Evolutionary conservation across 2,888 invertebrate species (phyloP).

Genomic region (Noctua janthina): DNA sequence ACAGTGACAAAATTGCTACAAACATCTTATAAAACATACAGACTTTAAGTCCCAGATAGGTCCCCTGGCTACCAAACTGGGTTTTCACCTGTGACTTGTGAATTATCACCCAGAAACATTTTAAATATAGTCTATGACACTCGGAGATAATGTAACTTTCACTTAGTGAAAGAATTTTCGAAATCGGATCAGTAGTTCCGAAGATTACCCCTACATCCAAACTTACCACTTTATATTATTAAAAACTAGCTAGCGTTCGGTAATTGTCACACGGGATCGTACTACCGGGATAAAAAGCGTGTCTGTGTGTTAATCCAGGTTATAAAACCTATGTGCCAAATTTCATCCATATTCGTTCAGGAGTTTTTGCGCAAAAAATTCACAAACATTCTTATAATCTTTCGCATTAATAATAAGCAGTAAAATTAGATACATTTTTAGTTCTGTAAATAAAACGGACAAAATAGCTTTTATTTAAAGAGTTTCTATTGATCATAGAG

Average conservation of each 20-base stretch:
- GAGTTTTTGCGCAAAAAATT: not conserved
- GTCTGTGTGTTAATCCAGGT: not conserved
- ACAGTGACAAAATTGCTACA: too few species aligned
- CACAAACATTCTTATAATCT: not conserved
- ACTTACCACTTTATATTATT: not conserved
- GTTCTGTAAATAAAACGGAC: not conserved
- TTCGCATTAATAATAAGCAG: not conserved
- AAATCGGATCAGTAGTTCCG: not conserved
- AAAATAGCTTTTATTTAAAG: not conserved
- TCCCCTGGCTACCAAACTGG: too few species aligned
- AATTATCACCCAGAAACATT: not conserved
- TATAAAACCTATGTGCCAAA: not conserved
- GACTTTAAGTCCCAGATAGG: too few species aligned
- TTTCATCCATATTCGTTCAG: not conserved
- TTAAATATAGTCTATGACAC: not conserved
- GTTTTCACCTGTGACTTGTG: too few species aligned
- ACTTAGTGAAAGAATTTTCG: not conserved
- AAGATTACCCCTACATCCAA: too few species aligned
- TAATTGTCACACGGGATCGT: not conserved
- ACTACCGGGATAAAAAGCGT: too few species aligned
- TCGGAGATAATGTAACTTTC: not conserved
- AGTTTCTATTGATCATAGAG: not conserved
- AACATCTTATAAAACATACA: too few species aligned
- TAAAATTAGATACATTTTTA: too few species aligned
- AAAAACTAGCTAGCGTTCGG: not conserved